Evolutionary conservation across 2,888 invertebrate genomes (phyloP), one percentile per base, ranked within the genome.

Genomic region (Cheilosia vulpina): DNA sequence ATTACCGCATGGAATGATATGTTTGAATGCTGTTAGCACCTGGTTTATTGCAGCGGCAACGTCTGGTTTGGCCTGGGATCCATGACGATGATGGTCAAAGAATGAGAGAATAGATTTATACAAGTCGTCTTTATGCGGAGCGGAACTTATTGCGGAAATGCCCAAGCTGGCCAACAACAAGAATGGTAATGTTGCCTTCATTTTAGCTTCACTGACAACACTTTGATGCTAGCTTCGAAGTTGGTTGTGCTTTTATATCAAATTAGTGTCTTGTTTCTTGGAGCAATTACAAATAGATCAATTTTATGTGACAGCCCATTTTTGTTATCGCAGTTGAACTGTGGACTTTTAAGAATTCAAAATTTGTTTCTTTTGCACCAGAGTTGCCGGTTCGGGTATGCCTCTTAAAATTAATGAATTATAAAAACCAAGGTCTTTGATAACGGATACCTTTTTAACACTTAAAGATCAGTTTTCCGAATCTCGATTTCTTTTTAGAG

Each of bases 1-100:
- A 62, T 87, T 89, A 34, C 90, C 90, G 38, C 90, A 90, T 11
- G 89, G 89, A 68, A 89, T 87, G 43, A 90, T 88, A 9, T 83
- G 82, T 62, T 88, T 87, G 58, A 89, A 88, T 15, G 89, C 87
- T 4, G 66, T 47, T 4, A 83, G 34, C 62, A 52, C 21, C 4
- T 60, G 17, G 7, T 27, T 34, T 2, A 75, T 21, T 3, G 45
- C 34, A 4, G 34, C 15, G 0, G 55, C 65, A 21, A 65, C 34
- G 38, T 57, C 45, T n/a, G 45, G 43, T 15, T 2, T 31, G 4
- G 27, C n/a, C 15, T 21, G 21, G 31, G 21, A 19, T 34, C 2
- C 27, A 53, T 43, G 43, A 43, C 11, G 11, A 11, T 63, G 38
- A 15, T 24, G 15, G 9, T 15, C 17, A 13, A n/a, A 34, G 9